These are phyloP conservation scores for Rhabditoides inermis DNA, from an alignment of 2,888 invertebrate genomes.

Conservation along the genomic window DNA sequence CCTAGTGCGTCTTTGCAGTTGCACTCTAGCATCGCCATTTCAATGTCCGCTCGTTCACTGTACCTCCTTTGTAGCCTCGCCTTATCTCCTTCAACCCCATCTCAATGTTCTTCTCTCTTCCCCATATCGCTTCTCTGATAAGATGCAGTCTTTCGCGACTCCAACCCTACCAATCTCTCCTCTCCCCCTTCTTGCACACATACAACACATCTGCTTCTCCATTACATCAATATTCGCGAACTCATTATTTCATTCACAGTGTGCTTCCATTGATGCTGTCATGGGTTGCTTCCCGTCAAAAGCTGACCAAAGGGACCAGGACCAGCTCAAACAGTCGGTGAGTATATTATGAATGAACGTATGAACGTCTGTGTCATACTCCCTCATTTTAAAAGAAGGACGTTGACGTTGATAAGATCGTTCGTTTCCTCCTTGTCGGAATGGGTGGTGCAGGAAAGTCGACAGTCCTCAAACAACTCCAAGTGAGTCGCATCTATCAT, in stretches of 20 bases:
- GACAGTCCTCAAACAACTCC: slow-evolving; percentile 42
- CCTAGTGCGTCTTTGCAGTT: neutral
- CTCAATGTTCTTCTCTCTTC: too few species aligned
- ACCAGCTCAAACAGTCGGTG: too few species aligned
- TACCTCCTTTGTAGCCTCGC: neutral
- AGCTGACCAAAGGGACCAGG: too few species aligned
- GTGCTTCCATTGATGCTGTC: too few species aligned
- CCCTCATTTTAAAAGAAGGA: too few species aligned
- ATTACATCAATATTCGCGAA: too few species aligned
- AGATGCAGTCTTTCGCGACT: neutral
- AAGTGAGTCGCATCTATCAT: slow-evolving; percentile 3
- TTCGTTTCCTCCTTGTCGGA: slow-evolving; percentile 47
- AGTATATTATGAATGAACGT: too few species aligned
- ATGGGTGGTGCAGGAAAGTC: slow-evolving; percentile 49
- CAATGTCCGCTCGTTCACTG: neutral
- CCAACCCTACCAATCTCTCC: neutral
- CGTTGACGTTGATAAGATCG: too few species aligned
- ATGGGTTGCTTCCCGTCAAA: too few species aligned
- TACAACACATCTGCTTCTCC: slow-evolving; percentile 1
- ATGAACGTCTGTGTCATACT: too few species aligned
- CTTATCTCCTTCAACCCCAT: neutral
- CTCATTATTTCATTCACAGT: too few species aligned
- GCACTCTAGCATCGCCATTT: neutral
- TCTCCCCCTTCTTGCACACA: neutral
- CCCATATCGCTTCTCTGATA: slow-evolving; percentile 4